These are phyloP conservation scores for Cecidostiba fungosa DNA, from an alignment of 2,888 invertebrate species.

Conservation along the genomic window DNA sequence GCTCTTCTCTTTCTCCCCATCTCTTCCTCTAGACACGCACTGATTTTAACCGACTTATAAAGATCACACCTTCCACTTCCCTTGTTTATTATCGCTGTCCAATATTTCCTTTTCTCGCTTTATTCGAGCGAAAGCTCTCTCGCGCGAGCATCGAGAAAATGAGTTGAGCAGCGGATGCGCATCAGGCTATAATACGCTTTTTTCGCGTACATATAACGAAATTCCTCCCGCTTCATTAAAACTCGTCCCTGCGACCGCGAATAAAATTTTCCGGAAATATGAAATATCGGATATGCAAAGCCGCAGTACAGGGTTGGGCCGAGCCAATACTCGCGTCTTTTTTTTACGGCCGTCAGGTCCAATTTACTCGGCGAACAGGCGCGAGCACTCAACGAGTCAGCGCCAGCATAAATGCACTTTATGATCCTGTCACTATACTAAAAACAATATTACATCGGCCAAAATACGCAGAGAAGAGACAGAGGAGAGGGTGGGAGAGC, in stretches of 20 bases:
- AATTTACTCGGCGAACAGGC: constrained; percentile 26
- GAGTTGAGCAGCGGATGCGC: too few species aligned
- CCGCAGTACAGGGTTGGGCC: not conserved
- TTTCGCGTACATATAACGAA: too few species aligned
- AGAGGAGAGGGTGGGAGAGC: not conserved
- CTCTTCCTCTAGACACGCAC: not conserved
- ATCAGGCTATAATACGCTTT: too few species aligned
- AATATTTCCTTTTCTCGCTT: constrained; percentile 15
- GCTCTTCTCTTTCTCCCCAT: not conserved
- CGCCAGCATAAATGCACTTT: constrained; percentile 30
- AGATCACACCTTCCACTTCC: constrained; percentile 35
- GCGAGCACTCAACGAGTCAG: not conserved
- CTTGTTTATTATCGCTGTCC: constrained; percentile 26
- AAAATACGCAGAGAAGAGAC: not conserved
- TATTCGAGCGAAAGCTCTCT: not conserved
- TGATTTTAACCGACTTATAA: constrained; percentile 30
- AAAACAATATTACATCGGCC: constrained; percentile 38
- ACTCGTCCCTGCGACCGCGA: not conserved
- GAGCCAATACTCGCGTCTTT: not conserved
- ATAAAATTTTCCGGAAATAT: not conserved
- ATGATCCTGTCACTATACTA: not conserved
- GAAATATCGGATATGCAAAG: not conserved
- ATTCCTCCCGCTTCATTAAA: not conserved
- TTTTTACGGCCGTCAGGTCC: constrained; percentile 16
- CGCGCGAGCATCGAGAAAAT: not conserved